Percentiles rank a stretch among this genome's conserved stretches.
Conservation (phyloP, 2,113 vertebrate species). For the Ptilorrhoa leucosticta region DNA sequence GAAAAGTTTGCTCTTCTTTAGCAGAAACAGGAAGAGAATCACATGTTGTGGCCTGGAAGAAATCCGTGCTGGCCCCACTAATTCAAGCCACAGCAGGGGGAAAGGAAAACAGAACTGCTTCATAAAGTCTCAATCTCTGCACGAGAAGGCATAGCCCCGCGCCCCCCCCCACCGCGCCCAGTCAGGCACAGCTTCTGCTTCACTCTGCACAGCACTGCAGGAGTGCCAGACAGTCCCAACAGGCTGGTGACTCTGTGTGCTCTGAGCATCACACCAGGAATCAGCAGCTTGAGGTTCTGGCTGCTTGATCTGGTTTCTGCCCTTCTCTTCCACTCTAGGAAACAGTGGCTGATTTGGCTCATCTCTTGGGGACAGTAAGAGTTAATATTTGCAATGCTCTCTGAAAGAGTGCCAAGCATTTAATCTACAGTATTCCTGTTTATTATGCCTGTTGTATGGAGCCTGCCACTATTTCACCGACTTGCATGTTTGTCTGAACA, state of each 20-base stretch:
- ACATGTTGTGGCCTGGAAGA: not conserved
- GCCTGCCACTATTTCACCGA: not conserved
- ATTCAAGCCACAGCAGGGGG: not conserved
- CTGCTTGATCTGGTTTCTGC: not conserved
- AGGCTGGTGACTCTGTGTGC: not conserved
- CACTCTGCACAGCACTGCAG: not conserved
- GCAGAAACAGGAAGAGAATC: not conserved
- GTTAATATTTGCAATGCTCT: slow-evolving; percentile 30
- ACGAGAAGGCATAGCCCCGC: not conserved
- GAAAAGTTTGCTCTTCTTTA: not conserved
- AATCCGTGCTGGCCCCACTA: not conserved
- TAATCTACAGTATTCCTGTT: slow-evolving; percentile 52
- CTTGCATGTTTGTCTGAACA: slow-evolving; percentile 6
- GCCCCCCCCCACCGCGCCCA: not conserved
- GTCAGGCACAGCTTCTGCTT: not conserved
- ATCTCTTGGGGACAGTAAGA: slow-evolving; percentile 4
- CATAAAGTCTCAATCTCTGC: not conserved
- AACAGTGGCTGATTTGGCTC: not conserved
- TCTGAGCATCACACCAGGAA: not conserved
- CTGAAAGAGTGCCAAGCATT: slow-evolving; percentile 43
- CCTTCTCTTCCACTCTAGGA: not conserved
- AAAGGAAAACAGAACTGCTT: not conserved
- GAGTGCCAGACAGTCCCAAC: not conserved
- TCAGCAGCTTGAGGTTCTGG: not conserved
- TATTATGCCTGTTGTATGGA: slow-evolving; percentile 21